These are phyloP conservation scores for Drosophila pseudotakahashii DNA, from an alignment of 2,888 invertebrate genomes.

Conservation along the genomic window DNA sequence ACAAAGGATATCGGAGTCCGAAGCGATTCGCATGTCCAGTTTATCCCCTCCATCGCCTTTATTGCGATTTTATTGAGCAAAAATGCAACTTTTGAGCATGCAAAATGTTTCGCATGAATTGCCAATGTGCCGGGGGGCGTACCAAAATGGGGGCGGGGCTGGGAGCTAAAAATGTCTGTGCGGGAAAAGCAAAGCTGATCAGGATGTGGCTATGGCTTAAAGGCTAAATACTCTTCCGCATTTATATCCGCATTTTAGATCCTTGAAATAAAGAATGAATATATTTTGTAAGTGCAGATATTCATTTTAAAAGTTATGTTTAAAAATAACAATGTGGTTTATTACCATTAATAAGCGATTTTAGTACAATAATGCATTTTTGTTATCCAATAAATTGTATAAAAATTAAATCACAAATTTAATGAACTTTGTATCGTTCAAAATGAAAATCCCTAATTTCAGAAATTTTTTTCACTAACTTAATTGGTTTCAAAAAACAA, in stretches of 20 bases:
- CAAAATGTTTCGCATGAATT: slow-evolving; percentile 65
- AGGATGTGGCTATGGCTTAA: slow-evolving; percentile 8
- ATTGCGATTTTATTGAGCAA: slow-evolving; percentile 75
- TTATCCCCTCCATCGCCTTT: slow-evolving; percentile 59
- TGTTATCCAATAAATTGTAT: too few relatives aligned
- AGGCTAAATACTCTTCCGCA: background rate
- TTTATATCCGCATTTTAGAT: background rate
- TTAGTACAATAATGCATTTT: too few relatives aligned
- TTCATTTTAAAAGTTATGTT: too few relatives aligned
- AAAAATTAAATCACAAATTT: too few relatives aligned
- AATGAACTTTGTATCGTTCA: too few relatives aligned
- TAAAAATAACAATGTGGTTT: too few relatives aligned
- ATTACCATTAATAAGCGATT: too few relatives aligned
- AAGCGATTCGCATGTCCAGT: slow-evolving; percentile 45
- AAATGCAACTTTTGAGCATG: slow-evolving; percentile 72
- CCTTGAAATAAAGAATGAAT: background rate
- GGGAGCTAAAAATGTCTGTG: slow-evolving; percentile 9
- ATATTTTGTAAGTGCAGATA: background rate
- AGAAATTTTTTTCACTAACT: too few relatives aligned
- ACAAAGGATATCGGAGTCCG: slow-evolving; percentile 55
- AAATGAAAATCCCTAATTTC: too few relatives aligned
- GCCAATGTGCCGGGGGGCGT: slow-evolving; percentile 42
- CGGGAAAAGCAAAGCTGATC: slow-evolving; percentile 11
- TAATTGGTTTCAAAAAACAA: too few relatives aligned
- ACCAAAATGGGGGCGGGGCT: background rate